Evolutionary conservation across 2,888 invertebrate genomes (phyloP), one percentile per base, ranked within the genome.

Genomic region (Eutolmus rufibarbis): DNA sequence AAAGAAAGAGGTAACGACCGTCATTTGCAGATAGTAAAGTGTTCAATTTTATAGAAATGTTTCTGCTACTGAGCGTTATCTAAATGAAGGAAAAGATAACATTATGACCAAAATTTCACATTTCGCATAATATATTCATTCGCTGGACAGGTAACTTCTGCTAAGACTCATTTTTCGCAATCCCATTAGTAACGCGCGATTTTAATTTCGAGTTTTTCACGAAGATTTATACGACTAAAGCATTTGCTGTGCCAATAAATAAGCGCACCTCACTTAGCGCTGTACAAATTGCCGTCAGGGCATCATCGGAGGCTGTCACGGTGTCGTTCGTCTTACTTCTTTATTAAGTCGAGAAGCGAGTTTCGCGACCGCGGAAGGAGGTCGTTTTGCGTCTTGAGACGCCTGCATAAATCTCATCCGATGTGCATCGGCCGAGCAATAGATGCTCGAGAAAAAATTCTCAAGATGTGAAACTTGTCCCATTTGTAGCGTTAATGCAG

Each of bases 391-490:
- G n/a, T 19, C 51, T 51, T n/a, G 51, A n/a, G 51, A 51, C 51
- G 51, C 51, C 51, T 51, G 51, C 51, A 51, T 51, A 51, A 51
- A 51, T 51, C 51, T 16, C 19, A 4, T 5, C 1, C 19, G 51
- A 19, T 51, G n/a, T n/a, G 51, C 19, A 51, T n/a, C 19, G 51
- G n/a, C 5, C 51, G n/a, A n/a, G n/a, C n/a, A n/a, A n/a, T n/a
- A 2, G 51, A 16, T 43, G 5, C 23, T 74, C 43, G 28, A 56
- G 16, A 79, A 79, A 79, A 79, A 51, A 31, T 3, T 40, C 0
- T 78, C 19, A 81, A 81, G 40, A 81, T 81, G 82, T 34, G n/a
- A 57, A 82, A 57, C 57, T 57, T 57, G 82, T 82, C 37, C 37
- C 34, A 82, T 82, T 82, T 57, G 34, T 37, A 34, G 66, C 57